A percentile compares a stretch with the other conserved stretches of the same genome.
These are phyloP conservation scores for Papilio helenus DNA, from an alignment of 1,140 invertebrate genomes.

Conservation along the genomic window DNA sequence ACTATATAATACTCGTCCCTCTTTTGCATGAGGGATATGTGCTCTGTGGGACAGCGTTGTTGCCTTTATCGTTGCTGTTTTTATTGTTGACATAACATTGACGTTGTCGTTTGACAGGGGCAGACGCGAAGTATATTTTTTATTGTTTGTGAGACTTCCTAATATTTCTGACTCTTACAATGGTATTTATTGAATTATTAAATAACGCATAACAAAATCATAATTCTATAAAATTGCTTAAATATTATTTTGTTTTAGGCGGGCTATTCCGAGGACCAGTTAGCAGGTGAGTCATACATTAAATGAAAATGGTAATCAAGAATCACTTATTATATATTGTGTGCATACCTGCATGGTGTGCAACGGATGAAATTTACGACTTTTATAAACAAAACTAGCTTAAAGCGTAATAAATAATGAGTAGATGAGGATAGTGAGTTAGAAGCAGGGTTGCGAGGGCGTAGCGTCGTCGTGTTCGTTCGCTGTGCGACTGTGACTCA, in stretches of 20 bases:
- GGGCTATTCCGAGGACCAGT: slow-evolving; percentile 94
- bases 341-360: slow-evolving; percentile 16
- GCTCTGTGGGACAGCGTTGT: too few species aligned
- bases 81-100: not conserved
- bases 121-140: slow-evolving; percentile 35
- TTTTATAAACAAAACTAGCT: slow-evolving; percentile 1
- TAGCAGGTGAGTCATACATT: slow-evolving; percentile 89
- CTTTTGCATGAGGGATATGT: too few species aligned
- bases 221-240: not conserved
- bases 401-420: slow-evolving; percentile 11
- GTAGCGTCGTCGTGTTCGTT: slow-evolving; percentile 41
- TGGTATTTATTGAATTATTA: slow-evolving; percentile 16
- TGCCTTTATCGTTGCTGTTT: too few species aligned
- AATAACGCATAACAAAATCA: not conserved
- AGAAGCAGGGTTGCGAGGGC: slow-evolving; percentile 41
- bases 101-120: slow-evolving; percentile 30
- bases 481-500: slow-evolving; percentile 64
- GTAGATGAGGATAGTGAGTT: not conserved
- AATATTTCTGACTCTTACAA: not conserved
- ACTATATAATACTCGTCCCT: too few species aligned
- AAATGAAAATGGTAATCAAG: not conserved
- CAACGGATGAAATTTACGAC: slow-evolving; percentile 32
- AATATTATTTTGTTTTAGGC: slow-evolving; percentile 85
- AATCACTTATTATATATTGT: not conserved
- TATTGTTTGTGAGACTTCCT: not conserved